A percentile compares a stretch with the other conserved stretches of the same genome.
Evolutionary conservation across 2,888 invertebrate species (phyloP).

Genomic region (Nomada fabriciana): DNA sequence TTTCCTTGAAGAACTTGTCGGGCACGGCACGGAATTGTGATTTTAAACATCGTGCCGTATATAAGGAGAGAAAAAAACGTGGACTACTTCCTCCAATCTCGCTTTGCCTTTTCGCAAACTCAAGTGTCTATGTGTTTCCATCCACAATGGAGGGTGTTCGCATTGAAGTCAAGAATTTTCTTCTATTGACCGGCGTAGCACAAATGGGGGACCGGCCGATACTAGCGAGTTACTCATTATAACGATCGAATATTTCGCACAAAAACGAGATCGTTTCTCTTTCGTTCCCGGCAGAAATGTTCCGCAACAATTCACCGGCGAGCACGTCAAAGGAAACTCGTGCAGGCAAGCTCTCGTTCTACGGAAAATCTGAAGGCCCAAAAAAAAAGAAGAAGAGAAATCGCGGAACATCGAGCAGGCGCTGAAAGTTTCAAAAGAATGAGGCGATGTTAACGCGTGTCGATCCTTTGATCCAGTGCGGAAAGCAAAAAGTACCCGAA

Average conservation of each 20-base stretch:
- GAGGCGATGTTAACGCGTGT: conserved; percentile 24
- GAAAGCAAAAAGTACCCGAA: conserved; percentile 11
- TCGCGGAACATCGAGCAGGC: neutral
- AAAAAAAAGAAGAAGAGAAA: neutral
- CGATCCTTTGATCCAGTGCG: conserved; percentile 33
- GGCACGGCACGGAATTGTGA: conserved; percentile 50
- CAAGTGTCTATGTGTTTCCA: conserved; percentile 17
- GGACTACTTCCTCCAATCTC: neutral
- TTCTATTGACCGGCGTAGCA: neutral
- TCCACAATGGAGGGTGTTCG: neutral
- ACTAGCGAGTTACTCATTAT: neutral
- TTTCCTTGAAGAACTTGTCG: conserved; percentile 55
- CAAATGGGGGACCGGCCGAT: neutral
- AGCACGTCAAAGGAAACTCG: neutral
- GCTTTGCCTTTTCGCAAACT: neutral
- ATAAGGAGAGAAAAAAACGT: conserved; percentile 2
- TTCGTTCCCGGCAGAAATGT: neutral
- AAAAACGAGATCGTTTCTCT: neutral
- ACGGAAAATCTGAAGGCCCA: neutral
- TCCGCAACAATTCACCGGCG: conserved; percentile 1
- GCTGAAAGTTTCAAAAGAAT: conserved; percentile 28
- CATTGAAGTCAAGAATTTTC: neutral
- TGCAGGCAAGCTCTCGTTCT: too few species aligned
- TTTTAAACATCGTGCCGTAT: conserved; percentile 54
- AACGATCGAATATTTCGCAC: neutral